Evolutionary conservation across 2,113 vertebrate species (phyloP).

Genomic region (Rafetus swinhoei): DNA sequence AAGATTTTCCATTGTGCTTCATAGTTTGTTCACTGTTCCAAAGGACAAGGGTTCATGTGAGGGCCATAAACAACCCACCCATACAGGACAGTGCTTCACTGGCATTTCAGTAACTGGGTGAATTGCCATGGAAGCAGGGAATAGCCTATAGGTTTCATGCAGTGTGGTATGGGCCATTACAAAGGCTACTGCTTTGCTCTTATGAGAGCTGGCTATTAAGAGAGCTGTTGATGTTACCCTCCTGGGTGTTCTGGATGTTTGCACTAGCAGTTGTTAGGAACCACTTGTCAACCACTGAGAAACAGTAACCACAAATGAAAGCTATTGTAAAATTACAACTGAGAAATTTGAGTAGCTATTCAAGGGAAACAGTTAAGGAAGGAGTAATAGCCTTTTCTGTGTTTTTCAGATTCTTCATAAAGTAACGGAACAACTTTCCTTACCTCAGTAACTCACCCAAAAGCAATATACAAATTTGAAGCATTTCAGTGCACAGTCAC

Average conservation of each 20-base stretch:
- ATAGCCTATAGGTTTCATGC: rapidly evolving
- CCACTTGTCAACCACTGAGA: background rate
- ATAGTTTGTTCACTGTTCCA: rapidly evolving
- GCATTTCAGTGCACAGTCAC: rapidly evolving
- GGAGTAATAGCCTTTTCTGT: background rate
- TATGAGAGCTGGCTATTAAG: background rate
- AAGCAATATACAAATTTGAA: background rate
- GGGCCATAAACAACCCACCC: rapidly evolving
- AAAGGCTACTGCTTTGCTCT: background rate
- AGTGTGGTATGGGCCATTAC: rapidly evolving
- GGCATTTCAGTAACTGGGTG: rapidly evolving
- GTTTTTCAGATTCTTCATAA: background rate
- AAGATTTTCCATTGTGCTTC: rapidly evolving
- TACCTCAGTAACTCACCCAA: background rate
- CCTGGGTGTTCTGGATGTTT: rapidly evolving
- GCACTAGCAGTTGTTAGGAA: background rate
- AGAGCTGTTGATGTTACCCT: background rate
- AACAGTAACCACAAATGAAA: background rate
- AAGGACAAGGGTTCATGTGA: background rate
- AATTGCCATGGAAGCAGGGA: rapidly evolving
- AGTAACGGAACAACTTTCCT: background rate
- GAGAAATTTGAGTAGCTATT: background rate
- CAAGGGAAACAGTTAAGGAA: background rate
- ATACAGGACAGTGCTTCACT: rapidly evolving
- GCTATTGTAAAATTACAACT: rapidly evolving